These are phyloP conservation scores for Rambutsinella grinnellia DNA, from an alignment of 2,888 invertebrate genomes.

Conservation along the genomic window DNA sequence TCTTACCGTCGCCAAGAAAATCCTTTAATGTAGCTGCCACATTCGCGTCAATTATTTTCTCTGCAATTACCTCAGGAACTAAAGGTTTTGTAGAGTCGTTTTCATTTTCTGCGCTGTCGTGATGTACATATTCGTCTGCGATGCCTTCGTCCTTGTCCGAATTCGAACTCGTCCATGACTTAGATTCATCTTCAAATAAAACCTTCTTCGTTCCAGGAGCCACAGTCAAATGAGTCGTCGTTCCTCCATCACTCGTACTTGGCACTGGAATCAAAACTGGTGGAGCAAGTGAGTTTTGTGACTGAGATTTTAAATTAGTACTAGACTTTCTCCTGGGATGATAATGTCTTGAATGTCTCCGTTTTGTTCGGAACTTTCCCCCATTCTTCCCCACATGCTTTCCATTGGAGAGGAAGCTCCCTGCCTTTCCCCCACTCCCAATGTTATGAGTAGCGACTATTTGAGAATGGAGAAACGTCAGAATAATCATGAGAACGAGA, in stretches of 20 bases:
- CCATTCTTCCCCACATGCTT: constrained; percentile 11
- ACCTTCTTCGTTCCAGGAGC: constrained; percentile 61
- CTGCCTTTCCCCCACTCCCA: constrained; percentile 26
- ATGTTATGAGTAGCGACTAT: constrained; percentile 79
- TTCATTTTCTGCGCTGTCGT: constrained; percentile 56
- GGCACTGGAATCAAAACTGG: constrained; percentile 20
- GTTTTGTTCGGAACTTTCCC: constrained; percentile 32
- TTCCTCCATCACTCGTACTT: not conserved
- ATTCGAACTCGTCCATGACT: constrained; percentile 64
- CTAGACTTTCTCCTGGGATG: constrained; percentile 32
- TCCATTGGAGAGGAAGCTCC: constrained; percentile 11
- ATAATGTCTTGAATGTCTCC: constrained; percentile 45
- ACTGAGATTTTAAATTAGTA: not conserved
- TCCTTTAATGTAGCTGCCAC: constrained; percentile 54
- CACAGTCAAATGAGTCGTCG: constrained; percentile 12
- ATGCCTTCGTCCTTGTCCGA: constrained; percentile 66
- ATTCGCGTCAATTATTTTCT: constrained; percentile 60
- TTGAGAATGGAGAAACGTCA: constrained; percentile 85
- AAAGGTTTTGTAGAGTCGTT: not conserved
- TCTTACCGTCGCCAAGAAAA: constrained; percentile 38
- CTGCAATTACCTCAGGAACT: constrained; percentile 16
- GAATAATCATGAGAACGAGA: constrained; percentile 78
- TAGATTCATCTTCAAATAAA: constrained; percentile 66
- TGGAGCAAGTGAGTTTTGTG: constrained; percentile 21
- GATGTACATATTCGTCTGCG: constrained; percentile 63